Base-by-base conservation (phyloP, 2,888 invertebrate genomes). In the Dysmachus trigonus region DNA sequence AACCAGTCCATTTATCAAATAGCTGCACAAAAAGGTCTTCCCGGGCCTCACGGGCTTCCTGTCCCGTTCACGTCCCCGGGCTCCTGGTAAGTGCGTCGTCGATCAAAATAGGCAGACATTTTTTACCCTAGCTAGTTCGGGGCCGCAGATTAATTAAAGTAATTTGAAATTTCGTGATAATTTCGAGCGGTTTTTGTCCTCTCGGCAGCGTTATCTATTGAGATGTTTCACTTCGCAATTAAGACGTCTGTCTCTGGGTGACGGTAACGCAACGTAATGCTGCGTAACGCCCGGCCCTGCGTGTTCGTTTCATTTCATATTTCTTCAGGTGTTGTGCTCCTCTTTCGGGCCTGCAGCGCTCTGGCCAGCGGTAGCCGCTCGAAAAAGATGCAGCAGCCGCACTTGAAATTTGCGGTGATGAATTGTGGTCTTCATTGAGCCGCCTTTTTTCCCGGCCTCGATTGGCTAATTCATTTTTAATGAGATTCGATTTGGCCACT, bases 161-260 rank as follows among this genome's bases (percentile, higher is more conserved):
- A 90, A 90, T 90, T 90, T 89, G 88, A 89, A 89, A 89, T 89
- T 90, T 90, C 88, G 89, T 90, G 90, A 89, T 90, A 90, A 90
- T 90, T 90, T 89, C 88, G 89, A 89, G 89, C 88, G 88, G 89
- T 89, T 89, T 89, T 89, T 89, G 89, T 88, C 89, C 88, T 89
- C 90, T 90, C 89, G 89, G 89, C 87, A 86, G 88, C 89, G 87
- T 89, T 88, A 89, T 90, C 88, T 88, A 90, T 90, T 89, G 88
- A 86, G 88, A 86, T 87, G 86, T 88, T 86, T 88, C 73, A n/a
- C 38, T 31, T 33, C 33, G 77, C 62, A 35, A 82, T 82, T 82
- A 82, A 82, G 82, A 82, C 71, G 62, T 82, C 62, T 33, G 35
- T 82, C 62, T 33, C 35, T 35, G 27, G 30, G 62, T 22, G 13